phyloP scores from a whole-genome alignment of 2,113 vertebrate species.

The Triplophysa siluroides region DNA sequence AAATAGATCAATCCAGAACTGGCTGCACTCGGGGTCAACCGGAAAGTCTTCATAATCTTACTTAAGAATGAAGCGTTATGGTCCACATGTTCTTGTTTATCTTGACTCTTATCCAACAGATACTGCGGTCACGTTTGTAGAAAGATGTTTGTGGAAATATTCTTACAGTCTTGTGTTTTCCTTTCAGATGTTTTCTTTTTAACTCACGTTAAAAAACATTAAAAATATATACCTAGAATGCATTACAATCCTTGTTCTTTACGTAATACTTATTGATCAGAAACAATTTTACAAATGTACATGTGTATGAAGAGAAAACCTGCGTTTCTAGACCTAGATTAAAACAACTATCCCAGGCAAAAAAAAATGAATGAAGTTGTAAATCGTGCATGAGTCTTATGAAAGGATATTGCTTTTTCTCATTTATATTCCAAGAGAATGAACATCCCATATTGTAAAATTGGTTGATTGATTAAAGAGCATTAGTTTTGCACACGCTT shows the following conservation, averaged over 20 bases:
- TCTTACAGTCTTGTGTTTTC: constrained; percentile 23
- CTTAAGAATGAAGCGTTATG: constrained; percentile 12
- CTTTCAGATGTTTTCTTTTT: constrained; percentile 49
- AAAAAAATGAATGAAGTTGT: not conserved
- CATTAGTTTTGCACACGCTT: not conserved
- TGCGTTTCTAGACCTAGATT: not conserved
- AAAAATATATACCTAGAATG: no score
- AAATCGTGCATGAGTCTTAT: not conserved
- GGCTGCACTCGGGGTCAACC: constrained; percentile 8
- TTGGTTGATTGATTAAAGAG: not conserved
- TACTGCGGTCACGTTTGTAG: not conserved
- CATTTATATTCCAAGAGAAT: not conserved
- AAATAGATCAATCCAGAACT: constrained; percentile 24
- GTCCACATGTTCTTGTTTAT: constrained; percentile 13
- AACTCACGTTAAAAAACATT: constrained; percentile 46
- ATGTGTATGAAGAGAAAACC: no score
- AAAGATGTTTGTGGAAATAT: constrained; percentile 20
- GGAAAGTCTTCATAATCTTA: constrained; percentile 18
- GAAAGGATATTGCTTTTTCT: not conserved
- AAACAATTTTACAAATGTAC: no score
- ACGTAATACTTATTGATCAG: no score
- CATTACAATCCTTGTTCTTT: no score
- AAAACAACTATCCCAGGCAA: not conserved
- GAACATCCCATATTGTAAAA: no score
- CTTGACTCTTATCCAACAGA: not conserved